These are phyloP conservation scores for Takifugu ocellatus DNA, from an alignment of 2,797 vertebrate genomes.

Conservation along the genomic window DNA sequence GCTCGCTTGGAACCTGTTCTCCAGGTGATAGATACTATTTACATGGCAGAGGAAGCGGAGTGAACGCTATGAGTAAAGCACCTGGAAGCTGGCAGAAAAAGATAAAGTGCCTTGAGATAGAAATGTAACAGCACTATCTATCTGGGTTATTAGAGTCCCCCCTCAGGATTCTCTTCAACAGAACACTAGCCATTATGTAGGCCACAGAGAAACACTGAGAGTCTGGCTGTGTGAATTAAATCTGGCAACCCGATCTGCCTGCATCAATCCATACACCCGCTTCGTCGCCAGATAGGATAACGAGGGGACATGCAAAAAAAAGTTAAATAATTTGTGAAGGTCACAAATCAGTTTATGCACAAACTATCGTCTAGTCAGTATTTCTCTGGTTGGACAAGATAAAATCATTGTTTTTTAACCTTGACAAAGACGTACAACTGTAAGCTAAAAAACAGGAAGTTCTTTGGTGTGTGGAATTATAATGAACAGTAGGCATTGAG, in stretches of 20 bases:
- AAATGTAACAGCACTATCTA: constrained; percentile 84
- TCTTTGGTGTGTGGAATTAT: constrained; percentile 26
- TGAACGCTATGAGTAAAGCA: constrained; percentile 80
- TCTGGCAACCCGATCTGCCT: constrained; percentile 36
- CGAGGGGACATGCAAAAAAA: constrained; percentile 40
- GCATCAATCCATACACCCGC: constrained; percentile 6
- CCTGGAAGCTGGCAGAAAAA: constrained; percentile 78
- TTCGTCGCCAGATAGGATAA: constrained; percentile 47
- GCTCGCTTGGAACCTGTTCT: constrained; percentile 48
- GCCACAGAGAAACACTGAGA: constrained; percentile 75
- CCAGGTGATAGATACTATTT: constrained; percentile 81
- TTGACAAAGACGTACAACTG: constrained; percentile 18
- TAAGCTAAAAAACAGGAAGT: constrained; percentile 25
- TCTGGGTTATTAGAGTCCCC: constrained; percentile 83
- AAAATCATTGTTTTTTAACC: constrained; percentile 18
- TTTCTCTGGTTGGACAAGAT: constrained; percentile 15
- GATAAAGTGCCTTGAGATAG: constrained; percentile 79
- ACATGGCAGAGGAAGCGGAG: constrained; percentile 76
- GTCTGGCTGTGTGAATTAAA: constrained; percentile 65
- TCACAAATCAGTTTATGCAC: constrained; percentile 20
- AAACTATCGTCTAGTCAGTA: constrained; percentile 6
- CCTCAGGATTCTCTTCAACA: constrained; percentile 77
- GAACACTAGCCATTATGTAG: constrained; percentile 79
- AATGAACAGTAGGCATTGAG: constrained; percentile 27
- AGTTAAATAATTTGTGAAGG: constrained; percentile 32